Conservation (phyloP, 2,797 vertebrate genomes). For the Sebastes itinus region DNA sequence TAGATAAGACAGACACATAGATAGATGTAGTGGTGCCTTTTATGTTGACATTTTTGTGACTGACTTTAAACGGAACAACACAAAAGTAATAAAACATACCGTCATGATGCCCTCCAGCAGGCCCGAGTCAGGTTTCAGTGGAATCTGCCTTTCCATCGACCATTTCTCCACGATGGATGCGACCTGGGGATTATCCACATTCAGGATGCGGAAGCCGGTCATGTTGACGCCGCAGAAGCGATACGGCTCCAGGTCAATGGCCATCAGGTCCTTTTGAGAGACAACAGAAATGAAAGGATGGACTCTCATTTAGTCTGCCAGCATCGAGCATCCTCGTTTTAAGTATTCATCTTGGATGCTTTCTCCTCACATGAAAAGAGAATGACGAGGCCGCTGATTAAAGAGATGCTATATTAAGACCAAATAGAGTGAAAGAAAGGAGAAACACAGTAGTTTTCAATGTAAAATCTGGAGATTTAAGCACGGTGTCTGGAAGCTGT, state of each 20-base stretch:
- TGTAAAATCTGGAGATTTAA: slow-evolving; percentile 56
- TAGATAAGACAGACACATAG: neutral
- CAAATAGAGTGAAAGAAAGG: slow-evolving; percentile 47
- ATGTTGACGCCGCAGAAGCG: slow-evolving; percentile 99
- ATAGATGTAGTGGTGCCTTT: neutral
- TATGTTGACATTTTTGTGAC: slow-evolving; percentile 4
- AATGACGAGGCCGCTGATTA: slow-evolving; percentile 41
- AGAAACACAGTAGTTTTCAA: slow-evolving; percentile 37
- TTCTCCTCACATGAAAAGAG: slow-evolving; percentile 58
- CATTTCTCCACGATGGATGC: slow-evolving; percentile 96
- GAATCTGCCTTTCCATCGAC: slow-evolving; percentile 93
- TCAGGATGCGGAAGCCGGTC: slow-evolving; percentile 97
- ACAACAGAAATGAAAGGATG: slow-evolving; percentile 44
- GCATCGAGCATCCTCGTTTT: slow-evolving; percentile 34
- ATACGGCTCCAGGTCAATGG: slow-evolving; percentile 96
- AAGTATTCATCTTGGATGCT: slow-evolving; percentile 36
- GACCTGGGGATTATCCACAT: slow-evolving; percentile 96
- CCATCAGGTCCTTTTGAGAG: slow-evolving; percentile 92
- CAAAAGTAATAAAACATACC: slow-evolving; percentile 83
- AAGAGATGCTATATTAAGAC: slow-evolving; percentile 51
- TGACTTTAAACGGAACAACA: slow-evolving; percentile 12
- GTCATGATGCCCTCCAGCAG: slow-evolving; percentile 96
- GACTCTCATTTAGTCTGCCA: slow-evolving; percentile 34
- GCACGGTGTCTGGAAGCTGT: slow-evolving; percentile 11
- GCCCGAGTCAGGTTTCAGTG: slow-evolving; percentile 90